A percentile compares a stretch with the other conserved stretches of the same genome.
phyloP scores from a whole-genome alignment of 2,888 invertebrate species.

The Gymnoscelis rufifasciata region DNA sequence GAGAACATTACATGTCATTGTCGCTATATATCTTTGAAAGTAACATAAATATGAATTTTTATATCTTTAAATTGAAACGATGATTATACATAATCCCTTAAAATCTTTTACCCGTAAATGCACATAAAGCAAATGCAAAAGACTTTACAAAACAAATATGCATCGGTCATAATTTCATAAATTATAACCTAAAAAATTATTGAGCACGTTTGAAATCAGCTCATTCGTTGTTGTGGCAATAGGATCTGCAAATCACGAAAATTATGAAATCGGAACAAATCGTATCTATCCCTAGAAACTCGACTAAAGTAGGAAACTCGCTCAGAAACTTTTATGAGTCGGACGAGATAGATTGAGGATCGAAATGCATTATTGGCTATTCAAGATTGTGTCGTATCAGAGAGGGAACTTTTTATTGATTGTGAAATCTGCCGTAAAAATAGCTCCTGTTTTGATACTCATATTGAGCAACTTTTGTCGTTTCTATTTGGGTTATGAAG shows the following conservation, averaged over 20 bases:
- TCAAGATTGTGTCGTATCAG: slow-evolving; percentile 55
- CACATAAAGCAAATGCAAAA: too few species aligned
- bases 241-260: slow-evolving; percentile 12
- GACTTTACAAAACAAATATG: too few species aligned
- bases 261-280: slow-evolving; percentile 37
- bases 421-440: slow-evolving; percentile 31
- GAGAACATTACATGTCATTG: too few species aligned
- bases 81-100: too few species aligned
- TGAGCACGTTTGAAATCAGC: too few species aligned
- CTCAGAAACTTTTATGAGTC: slow-evolving; percentile 65
- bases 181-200: too few species aligned
- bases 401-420: slow-evolving; percentile 30
- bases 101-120: too few species aligned
- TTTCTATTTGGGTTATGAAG: slow-evolving; percentile 7
- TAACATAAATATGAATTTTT: too few species aligned
- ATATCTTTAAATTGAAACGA: too few species aligned
- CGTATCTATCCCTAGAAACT: slow-evolving; percentile 48
- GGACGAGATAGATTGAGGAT: slow-evolving; percentile 63
- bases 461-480: slow-evolving; percentile 10
- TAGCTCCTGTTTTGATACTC: slow-evolving; percentile 20
- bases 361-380: slow-evolving; percentile 66
- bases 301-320: slow-evolving; percentile 42
- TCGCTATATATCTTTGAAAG: too few species aligned
- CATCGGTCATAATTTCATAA: too few species aligned
- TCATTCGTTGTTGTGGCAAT: background rate